Percentiles rank a stretch among this genome's conserved stretches.
Conservation (phyloP, 2,888 invertebrate species). For the Phengaris alcon region DNA sequence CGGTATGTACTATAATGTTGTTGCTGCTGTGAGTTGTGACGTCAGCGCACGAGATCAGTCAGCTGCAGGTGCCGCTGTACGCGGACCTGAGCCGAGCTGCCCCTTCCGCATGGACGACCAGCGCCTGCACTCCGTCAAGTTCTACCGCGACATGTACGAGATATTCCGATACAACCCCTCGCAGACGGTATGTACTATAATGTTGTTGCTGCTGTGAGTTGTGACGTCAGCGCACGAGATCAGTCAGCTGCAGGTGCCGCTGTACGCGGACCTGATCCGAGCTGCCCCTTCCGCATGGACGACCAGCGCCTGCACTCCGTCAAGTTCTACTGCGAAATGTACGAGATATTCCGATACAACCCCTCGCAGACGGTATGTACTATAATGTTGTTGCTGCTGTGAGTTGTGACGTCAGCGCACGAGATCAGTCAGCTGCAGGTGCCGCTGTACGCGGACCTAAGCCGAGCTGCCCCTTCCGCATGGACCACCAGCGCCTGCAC, state of each 20-base stretch:
- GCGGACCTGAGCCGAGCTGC: conserved; percentile 73
- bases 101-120: conserved; percentile 72
- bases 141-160: conserved; percentile 71
- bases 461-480: conserved; percentile 71
- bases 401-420: conserved; percentile 44
- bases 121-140: conserved; percentile 72
- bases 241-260: conserved; percentile 64
- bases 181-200: conserved; percentile 53
- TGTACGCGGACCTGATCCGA: too few relatives aligned
- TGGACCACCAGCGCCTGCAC: conserved; percentile 70
- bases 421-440: conserved; percentile 70
- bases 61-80: too few relatives aligned
- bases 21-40: too few relatives aligned
- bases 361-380: too few relatives aligned
- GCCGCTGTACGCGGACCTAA: conserved; percentile 66
- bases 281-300: too few relatives aligned
- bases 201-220: neutral
- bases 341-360: too few relatives aligned
- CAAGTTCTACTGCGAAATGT: too few relatives aligned
- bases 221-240: conserved; percentile 55
- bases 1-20: too few relatives aligned
- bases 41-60: too few relatives aligned
- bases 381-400: too few relatives aligned
- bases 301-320: too few relatives aligned
- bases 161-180: conserved; percentile 72